phyloP scores from a whole-genome alignment of 2,113 vertebrate species.

The Otocyon megalotis region DNA sequence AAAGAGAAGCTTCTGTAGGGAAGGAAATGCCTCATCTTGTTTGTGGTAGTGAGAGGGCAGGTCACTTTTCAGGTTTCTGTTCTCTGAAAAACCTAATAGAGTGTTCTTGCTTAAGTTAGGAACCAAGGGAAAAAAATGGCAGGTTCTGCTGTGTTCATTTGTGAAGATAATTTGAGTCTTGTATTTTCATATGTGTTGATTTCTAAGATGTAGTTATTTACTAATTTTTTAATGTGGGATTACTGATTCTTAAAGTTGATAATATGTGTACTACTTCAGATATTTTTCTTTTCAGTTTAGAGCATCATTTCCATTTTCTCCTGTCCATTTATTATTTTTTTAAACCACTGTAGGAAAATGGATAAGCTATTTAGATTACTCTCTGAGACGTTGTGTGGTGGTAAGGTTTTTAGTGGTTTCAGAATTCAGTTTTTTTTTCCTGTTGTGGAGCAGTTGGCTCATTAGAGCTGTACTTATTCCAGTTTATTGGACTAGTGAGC shows the following conservation, averaged over 20 bases:
- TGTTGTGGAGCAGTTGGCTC: conserved; percentile 27
- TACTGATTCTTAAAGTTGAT: not conserved
- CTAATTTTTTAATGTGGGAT: not conserved
- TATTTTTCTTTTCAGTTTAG: not conserved
- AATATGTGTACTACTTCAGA: not conserved
- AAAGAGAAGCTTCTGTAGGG: not conserved
- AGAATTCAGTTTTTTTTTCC: conserved; percentile 21
- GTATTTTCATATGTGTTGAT: conserved; percentile 3
- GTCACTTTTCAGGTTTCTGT: not conserved
- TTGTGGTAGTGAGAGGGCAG: not conserved
- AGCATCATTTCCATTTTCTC: not conserved
- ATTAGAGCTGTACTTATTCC: not conserved
- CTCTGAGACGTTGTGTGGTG: not conserved
- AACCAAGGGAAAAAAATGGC: not conserved
- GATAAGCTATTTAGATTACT: not conserved
- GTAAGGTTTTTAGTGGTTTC: conserved; percentile 19
- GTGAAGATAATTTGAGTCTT: conserved; percentile 20
- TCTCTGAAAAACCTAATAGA: not conserved
- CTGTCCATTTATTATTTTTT: not conserved
- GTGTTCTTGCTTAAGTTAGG: conserved; percentile 10
- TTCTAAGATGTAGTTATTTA: not conserved
- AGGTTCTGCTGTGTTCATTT: not conserved
- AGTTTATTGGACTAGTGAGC: not conserved
- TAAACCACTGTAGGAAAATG: not conserved
- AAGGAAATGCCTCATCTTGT: not conserved